A percentile compares a stretch with the other conserved stretches of the same genome.
These are phyloP conservation scores for Sylvilagus bachmani DNA, from an alignment of 2,113 vertebrate genomes.

Conservation along the genomic window DNA sequence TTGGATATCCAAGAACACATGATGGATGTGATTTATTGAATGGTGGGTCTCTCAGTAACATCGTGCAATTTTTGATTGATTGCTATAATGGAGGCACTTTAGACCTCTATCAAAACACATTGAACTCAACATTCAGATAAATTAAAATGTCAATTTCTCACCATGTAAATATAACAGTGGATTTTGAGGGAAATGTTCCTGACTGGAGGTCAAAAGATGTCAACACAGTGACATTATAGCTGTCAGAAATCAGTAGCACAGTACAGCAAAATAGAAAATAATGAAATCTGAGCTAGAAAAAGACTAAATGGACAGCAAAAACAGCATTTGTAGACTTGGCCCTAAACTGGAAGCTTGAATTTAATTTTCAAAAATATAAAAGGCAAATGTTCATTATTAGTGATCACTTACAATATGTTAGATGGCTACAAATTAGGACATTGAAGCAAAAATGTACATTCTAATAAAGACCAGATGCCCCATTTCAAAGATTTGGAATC, in stretches of 20 bases:
- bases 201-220: conserved; percentile 12
- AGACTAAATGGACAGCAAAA: background rate
- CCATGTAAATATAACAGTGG: background rate
- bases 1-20: background rate
- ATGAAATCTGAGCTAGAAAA: background rate
- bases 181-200: background rate
- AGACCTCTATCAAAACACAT: background rate
- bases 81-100: background rate
- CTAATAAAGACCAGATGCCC: background rate
- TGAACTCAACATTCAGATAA: conserved; percentile 50
- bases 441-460: background rate
- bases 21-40: background rate
- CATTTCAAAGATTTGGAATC: background rate
- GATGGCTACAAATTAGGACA: background rate
- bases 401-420: background rate
- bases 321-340: background rate
- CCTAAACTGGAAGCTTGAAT: background rate
- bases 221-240: background rate
- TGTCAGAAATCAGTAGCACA: background rate
- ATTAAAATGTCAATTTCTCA: conserved; percentile 47
- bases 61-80: conserved; percentile 48
- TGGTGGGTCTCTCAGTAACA: background rate
- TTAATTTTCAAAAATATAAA: background rate
- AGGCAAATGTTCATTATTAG: background rate
- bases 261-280: background rate